Percentiles rank a stretch among this genome's conserved stretches.
phyloP scores from a whole-genome alignment of 2,797 vertebrate species.

The Melanotaenia maccullochi region DNA sequence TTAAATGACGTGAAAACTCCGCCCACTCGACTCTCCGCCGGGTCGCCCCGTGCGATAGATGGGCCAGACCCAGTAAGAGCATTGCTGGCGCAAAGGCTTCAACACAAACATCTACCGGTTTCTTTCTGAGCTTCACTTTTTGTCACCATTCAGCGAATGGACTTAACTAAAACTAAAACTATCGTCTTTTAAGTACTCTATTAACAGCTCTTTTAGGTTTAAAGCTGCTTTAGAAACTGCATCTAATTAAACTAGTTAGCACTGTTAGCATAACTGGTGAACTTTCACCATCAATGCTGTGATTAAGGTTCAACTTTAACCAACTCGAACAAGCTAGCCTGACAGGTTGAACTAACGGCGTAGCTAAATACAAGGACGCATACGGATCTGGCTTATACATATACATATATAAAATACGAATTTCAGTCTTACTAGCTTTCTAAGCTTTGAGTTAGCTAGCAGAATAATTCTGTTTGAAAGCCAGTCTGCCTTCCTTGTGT shows the following conservation, averaged over 20 bases:
- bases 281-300: conserved; percentile 27
- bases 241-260: conserved; percentile 40
- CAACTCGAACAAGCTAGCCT: background rate
- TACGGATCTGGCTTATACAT: no score
- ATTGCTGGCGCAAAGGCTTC: background rate
- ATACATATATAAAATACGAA: background rate
- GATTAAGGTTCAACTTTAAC: conserved; percentile 13
- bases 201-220: no score
- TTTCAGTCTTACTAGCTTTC: background rate
- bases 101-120: conserved; percentile 33
- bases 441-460: background rate
- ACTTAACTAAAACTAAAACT: background rate
- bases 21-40: no score
- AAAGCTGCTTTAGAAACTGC: background rate
- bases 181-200: no score
- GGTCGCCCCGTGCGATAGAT: no score
- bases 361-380: background rate
- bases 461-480: background rate
- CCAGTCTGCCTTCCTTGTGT: conserved; percentile 37
- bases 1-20: no score
- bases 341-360: background rate
- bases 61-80: no score
- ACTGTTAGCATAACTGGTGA: conserved; percentile 47
- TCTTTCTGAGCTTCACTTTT: background rate
- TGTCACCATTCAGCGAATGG: accelerated